A percentile compares a stretch with the other conserved stretches of the same genome.
Conservation (phyloP, 2,888 invertebrate genomes). For the Apoderus coryli region DNA sequence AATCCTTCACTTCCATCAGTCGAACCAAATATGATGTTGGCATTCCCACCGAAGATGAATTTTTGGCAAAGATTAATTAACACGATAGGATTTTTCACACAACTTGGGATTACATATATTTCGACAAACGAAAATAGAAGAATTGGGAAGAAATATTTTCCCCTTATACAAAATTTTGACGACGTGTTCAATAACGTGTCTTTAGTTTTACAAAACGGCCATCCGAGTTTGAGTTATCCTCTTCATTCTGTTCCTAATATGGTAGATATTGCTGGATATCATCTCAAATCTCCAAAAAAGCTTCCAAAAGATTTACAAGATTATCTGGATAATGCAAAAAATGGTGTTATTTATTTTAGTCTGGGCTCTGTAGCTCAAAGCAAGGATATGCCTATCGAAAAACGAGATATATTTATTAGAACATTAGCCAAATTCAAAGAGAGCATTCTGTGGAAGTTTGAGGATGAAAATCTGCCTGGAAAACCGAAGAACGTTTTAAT, state of each 20-base stretch:
- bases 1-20: neutral
- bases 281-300: conserved; percentile 24
- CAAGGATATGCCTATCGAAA: conserved; percentile 38
- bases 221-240: conserved; percentile 36
- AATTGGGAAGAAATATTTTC: conserved; percentile 9
- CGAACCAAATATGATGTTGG: neutral
- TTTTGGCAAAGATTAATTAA: conserved; percentile 3
- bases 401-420: conserved; percentile 37
- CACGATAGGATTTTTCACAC: neutral
- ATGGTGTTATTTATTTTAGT: conserved; percentile 43
- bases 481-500: conserved; percentile 39
- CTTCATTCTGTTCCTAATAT: conserved; percentile 39
- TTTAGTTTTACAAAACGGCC: conserved; percentile 27
- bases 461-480: conserved; percentile 27
- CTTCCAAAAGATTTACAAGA: conserved; percentile 34
- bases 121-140: conserved; percentile 4
- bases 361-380: conserved; percentile 45
- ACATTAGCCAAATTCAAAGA: conserved; percentile 42
- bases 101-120: neutral
- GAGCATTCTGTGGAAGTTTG: conserved; percentile 39
- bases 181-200: conserved; percentile 22
- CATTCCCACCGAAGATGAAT: neutral
- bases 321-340: conserved; percentile 35
- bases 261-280: conserved; percentile 42
- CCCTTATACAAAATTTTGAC: conserved; percentile 18